phyloP scores from a whole-genome alignment of 2,113 vertebrate species.

The Ceuthmochares aereus region DNA sequence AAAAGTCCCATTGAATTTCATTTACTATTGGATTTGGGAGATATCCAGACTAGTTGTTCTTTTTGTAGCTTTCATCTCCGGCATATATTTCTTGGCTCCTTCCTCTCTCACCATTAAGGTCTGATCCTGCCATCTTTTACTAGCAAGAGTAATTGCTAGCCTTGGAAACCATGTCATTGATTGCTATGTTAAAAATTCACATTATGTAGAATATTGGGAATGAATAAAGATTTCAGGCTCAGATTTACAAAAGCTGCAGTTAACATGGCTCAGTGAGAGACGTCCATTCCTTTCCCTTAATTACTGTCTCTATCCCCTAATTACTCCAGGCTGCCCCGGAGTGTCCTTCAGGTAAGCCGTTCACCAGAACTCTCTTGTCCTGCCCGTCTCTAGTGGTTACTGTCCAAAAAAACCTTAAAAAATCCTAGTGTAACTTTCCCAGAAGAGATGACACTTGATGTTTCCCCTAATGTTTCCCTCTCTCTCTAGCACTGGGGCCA shows the following conservation, averaged over 20 bases:
- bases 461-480: not conserved
- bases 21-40: not conserved
- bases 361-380: not conserved
- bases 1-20: not conserved
- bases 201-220: not conserved
- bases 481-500: not conserved
- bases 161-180: not conserved
- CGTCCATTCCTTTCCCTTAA: not conserved
- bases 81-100: not conserved
- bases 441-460: not conserved
- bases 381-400: not conserved
- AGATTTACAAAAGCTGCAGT: not conserved
- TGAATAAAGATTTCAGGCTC: not conserved
- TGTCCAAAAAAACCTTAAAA: slow-evolving; percentile 19
- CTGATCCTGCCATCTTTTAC: not conserved
- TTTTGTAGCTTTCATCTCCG: not conserved
- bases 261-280: not conserved
- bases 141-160: not conserved
- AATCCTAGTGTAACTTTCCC: not conserved
- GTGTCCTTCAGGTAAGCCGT: not conserved
- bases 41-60: not conserved
- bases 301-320: not conserved
- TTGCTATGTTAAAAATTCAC: not conserved
- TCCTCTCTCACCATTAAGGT: not conserved
- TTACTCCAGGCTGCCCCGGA: not conserved